Percentiles rank a stretch among this genome's conserved stretches.
Conservation (phyloP, 2,797 vertebrate genomes). For the Hippoglossus hippoglossus region DNA sequence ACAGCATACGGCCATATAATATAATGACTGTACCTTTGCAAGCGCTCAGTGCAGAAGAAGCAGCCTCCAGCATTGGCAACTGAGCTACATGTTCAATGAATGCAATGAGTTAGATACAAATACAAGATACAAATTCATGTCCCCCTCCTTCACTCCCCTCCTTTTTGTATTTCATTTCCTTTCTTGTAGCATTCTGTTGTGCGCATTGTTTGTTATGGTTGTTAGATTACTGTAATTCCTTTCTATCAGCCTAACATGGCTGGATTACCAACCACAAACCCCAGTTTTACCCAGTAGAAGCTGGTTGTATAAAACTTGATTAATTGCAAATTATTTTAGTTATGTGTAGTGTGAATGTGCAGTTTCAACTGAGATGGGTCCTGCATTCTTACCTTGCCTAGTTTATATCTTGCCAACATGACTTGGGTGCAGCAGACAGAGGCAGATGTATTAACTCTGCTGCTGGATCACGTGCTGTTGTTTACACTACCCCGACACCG, state of each 20-base stretch:
- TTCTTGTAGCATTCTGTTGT: neutral
- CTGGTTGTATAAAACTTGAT: neutral
- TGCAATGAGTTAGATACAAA: conserved; percentile 15
- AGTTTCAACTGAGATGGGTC: neutral
- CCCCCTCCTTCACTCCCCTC: neutral
- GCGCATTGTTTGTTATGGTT: neutral
- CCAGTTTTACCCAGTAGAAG: neutral
- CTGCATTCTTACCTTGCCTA: neutral
- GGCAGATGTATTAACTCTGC: too few species aligned
- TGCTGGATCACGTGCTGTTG: too few species aligned
- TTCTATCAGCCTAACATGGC: neutral
- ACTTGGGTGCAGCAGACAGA: too few species aligned
- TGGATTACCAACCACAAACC: conserved; percentile 7
- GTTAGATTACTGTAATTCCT: neutral
- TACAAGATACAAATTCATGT: too few species aligned
- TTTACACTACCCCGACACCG: too few species aligned
- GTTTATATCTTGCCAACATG: too few species aligned
- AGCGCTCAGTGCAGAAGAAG: conserved; percentile 3
- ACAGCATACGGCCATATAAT: conserved; percentile 11
- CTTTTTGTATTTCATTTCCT: neutral
- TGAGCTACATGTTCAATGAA: conserved; percentile 29
- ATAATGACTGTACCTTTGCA: conserved; percentile 4
- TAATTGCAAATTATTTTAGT: neutral
- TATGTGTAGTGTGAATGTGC: neutral
- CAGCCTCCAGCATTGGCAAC: conserved; percentile 8